Evolutionary conservation across 2,797 vertebrate genomes (phyloP).

Genomic region (Diglossa cyanea): DNA sequence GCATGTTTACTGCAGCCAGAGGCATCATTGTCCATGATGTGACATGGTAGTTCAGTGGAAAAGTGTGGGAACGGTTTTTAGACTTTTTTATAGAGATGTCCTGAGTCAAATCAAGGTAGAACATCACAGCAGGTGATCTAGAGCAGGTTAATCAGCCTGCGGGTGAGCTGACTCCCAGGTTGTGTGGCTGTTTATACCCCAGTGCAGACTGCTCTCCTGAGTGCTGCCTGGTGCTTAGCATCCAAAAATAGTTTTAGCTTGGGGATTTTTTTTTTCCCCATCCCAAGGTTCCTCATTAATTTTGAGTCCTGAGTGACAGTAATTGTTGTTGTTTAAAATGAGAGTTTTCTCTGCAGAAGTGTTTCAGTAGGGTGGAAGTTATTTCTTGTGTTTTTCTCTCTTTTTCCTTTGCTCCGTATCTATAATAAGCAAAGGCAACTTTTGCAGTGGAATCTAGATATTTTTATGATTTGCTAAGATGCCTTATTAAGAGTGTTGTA

Average conservation of each 20-base stretch:
- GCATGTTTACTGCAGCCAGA: not conserved
- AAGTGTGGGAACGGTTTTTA: not conserved
- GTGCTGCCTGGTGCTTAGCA: accelerated
- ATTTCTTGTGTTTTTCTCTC: not conserved
- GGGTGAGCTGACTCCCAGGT: not conserved
- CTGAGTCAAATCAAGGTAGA: not conserved
- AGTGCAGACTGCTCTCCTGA: not conserved
- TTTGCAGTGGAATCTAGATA: not conserved
- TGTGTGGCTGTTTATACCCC: not conserved
- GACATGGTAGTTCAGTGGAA: not conserved
- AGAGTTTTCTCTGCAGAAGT: not conserved
- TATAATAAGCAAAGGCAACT: not conserved
- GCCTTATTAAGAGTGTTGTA: not conserved
- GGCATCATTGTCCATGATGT: accelerated
- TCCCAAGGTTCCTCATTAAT: not conserved
- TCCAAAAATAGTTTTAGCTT: not conserved
- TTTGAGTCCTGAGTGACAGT: not conserved
- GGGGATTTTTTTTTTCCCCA: not conserved
- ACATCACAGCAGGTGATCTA: not conserved
- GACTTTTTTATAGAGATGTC: not conserved
- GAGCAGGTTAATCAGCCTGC: not conserved
- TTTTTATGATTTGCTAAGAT: not conserved
- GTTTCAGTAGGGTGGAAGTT: not conserved
- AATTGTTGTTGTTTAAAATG: not conserved
- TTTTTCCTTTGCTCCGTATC: not conserved